Evolutionary conservation across 2,797 vertebrate genomes (phyloP), one percentile per base, ranked within the genome.

Genomic region (Oreortyx pictus): DNA sequence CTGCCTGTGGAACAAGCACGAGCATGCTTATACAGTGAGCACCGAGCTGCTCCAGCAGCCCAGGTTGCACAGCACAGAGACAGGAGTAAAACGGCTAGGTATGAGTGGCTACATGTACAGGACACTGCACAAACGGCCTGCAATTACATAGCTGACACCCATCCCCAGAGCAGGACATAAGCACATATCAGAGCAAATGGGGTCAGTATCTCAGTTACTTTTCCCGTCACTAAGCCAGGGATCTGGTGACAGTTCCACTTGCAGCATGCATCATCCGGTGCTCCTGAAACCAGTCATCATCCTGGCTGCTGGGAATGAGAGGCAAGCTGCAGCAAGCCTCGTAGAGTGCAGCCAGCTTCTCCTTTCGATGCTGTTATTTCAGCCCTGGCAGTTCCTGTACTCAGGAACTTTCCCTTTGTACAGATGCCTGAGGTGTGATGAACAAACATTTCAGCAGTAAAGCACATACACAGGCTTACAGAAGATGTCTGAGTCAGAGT

Each of bases 351-450:
- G 87, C 83, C 92, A 88, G 27, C 71, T 94, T 88, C 67, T 93
- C 64, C 81, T 88, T 86, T 90, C 70, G 31, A 52, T 76, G 70
- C 35, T 94, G 60, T 86, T 91, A 80, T 88, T 96, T 86, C 60
- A 88, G 25, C 24, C 61, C 52, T 44, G 25, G 59, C 39, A n/a
- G n/a, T 93, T 68, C 62, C 70, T 83, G 93, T 93, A 31, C 56
- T 68, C 41, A 67, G 75, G 80, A 93, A 82, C 86, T 76, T 90
- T 87, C 83, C 54, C 50, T 92, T 90, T 79, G 70, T 52, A 81
- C 29, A n/a, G 29, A 27, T 82, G 33, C 31, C 23, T 66, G 59
- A 86, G 65, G 43, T 0, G 2, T 9, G 44, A 75, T 59, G 49
- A 46, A 14, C 5, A 3, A 90, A 70, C 10, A 5, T 39, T 49